A percentile compares a stretch with the other conserved stretches of the same genome.
These are phyloP conservation scores for Drosophila paranaensis DNA, from an alignment of 2,888 invertebrate genomes.

Conservation along the genomic window DNA sequence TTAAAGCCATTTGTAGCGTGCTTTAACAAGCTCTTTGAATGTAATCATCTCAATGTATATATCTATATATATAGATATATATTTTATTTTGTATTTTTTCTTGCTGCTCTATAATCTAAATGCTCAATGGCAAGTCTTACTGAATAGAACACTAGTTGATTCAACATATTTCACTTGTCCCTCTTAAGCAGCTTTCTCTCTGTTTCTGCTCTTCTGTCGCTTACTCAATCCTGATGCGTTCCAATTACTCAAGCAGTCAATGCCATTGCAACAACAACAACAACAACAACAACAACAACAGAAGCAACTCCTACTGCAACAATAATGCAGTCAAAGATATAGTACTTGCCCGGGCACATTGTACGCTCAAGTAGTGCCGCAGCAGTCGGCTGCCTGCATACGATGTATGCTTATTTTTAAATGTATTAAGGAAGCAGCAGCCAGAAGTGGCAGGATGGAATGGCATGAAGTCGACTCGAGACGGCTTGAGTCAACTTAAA, in stretches of 20 bases:
- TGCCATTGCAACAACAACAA: constrained; percentile 43
- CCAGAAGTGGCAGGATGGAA: constrained; percentile 33
- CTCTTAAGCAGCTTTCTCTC: not conserved
- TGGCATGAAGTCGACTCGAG: constrained; percentile 20
- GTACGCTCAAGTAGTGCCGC: constrained; percentile 56
- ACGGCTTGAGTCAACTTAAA: constrained; percentile 23
- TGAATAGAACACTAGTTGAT: constrained; percentile 21
- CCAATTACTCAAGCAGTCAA: constrained; percentile 75
- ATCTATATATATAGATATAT: not conserved
- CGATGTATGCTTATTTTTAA: constrained; percentile 66
- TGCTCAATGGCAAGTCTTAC: constrained; percentile 11
- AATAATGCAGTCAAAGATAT: constrained; percentile 23
- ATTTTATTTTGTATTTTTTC: not conserved
- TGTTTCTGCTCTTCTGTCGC: constrained; percentile 8
- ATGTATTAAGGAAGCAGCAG: constrained; percentile 69
- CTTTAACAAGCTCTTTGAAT: constrained; percentile 12
- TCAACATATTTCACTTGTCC: constrained; percentile 10
- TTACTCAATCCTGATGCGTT: constrained; percentile 49
- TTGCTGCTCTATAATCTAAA: constrained; percentile 8
- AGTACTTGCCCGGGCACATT: constrained; percentile 40
- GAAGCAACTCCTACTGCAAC: constrained; percentile 6
- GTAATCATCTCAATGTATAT: constrained; percentile 18
- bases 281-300: not conserved
- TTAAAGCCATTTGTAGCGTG: constrained; percentile 1
- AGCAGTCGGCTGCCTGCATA: constrained; percentile 9